Evolutionary conservation across 2,113 vertebrate genomes (phyloP), one percentile per base, ranked within the genome.

Genomic region (Elanus axillaris): DNA sequence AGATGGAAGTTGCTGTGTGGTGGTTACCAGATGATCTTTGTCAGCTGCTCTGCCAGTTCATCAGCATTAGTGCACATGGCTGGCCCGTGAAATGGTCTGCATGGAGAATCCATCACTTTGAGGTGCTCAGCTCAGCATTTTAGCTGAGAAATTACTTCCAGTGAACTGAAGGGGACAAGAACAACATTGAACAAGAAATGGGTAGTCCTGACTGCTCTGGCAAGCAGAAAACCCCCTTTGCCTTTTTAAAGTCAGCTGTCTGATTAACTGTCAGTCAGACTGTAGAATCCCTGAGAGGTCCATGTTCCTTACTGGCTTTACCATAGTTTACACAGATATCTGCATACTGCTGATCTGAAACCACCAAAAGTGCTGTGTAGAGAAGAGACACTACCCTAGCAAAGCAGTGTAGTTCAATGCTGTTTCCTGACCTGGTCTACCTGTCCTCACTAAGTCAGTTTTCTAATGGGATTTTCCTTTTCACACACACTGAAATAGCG

Each of bases 111-210:
- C 81, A 55, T 77, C 87, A 19, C 64, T 55, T 16, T 10, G 43
- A 59, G 53, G 36, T 32, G 55, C 77, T 95, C 73, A 32, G 90
- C 84, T 85, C 45, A 87, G 91, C 36, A 9, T 21, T 43, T n/a
- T 8, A 43, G 53, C 73, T 26, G 74, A 62, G 67, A 48, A 66
- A 59, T 18, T 3, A 4, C 55, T 72, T 71, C 13, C 15, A 21
- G 60, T 16, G 55, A 43, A 47, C 53, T 47, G 67, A 55, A 78
- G 52, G 72, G 59, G 36, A 34, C 25, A n/a, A 43, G 73, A 55
- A 25, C 15, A 42, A 8, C 0, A 0, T 9, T 29, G 63, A 62
- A 36, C 8, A 21, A 60, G 79, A 50, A 74, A 6, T 9, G 25
- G 13, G 29, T 25, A 25, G 26, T 31, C 21, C 60, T 76, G 59